Base-by-base conservation (phyloP, 2,888 invertebrate species). In the Drosophila pseudotakahashii region DNA sequence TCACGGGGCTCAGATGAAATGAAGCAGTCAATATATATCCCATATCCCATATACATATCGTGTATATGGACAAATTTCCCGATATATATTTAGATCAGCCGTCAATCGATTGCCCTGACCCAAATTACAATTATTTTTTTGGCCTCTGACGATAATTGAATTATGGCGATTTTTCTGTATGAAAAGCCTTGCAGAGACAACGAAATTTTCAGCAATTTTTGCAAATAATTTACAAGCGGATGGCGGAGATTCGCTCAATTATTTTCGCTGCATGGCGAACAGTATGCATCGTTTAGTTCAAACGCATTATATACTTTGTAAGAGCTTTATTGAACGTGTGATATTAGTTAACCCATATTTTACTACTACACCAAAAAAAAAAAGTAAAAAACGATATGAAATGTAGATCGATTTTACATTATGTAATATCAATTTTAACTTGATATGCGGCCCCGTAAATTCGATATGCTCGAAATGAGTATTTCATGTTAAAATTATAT, bases 51-150 rank as follows among this genome's bases (percentile, higher is more conserved):
- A 41, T 14, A 19, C 9, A 13, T n/a, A 19, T 11, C 6, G n/a
- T 36, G 19, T 45, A 14, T 36, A 37, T 57, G 37, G 34, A 34
- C 30, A 30, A 39, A 39, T 41, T 41, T 32, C 23, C 50, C 23
- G 11, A 19, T 42, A 54, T 41, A 30, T 41, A 36, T 37, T 13
- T n/a, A 16, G 61, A 48, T 16, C 47, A 14, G 14, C 47, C 30
- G 30, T 32, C 61, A 45, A 58, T 61, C 61, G 37, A 45, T 37
- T 36, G 32, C 62, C 62, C 41, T 62, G 47, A 60, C 62, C 62
- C 47, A 26, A 47, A 62, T 62, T 60, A 14, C 32, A 11, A 41
- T 41, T 23, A 47, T 41, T 48, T 45, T 32, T 47, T n/a, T 32
- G 39, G 47, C 60, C 61, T 41, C 39, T 30, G 39, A 23, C n/a